Base-by-base conservation (phyloP, 2,888 invertebrate species). In the Tholera decimalis region DNA sequence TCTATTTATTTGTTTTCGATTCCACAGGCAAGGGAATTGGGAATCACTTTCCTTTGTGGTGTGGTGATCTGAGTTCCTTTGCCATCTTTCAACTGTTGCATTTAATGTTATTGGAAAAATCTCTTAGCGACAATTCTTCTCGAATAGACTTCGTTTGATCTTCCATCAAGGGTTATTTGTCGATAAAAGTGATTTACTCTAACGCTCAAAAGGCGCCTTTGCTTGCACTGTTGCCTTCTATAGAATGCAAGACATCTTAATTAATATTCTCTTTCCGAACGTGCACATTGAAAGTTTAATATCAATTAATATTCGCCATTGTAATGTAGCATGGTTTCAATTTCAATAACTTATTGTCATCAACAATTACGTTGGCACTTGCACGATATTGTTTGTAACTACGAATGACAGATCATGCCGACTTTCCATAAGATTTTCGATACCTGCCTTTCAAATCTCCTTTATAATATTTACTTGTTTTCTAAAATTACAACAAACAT, bases 401-500 rank as follows among this genome's bases (percentile, higher is more conserved):
- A 37, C n/a, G 53, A 24, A 8, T 43, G 18, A 35, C 13, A 35
- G 33, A n/a, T 33, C 9, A 39, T 35, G 28, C n/a, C 1, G 18
- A 18, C 20, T 35, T 68, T 58, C 58, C 56, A 26, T 46, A 53
- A 26, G n/a, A 59, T 28, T 18, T 47, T 57, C 5, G 28, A 28
- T 41, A 8, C 5, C 13, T 35, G 30, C 15, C 24, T 50, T 77
- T 64, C 15, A 59, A 57, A 53, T 54, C 43, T 24, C 28, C n/a
- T 76, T 56, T 43, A 44, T 59, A 44, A 63, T 22, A 59, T 70
- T 30, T n/a, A 56, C 9, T n/a, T 71, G 33, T 77, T 59, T 73
- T 77, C 53, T 37, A 24, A 57, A 77, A 63, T 26, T 44, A 60
- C 79, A 76, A 79, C 75, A 79, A 69, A 79, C 70, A 79, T 30